Evolutionary conservation across 2,888 invertebrate genomes (phyloP).

Genomic region (Spilosoma lubricipeda): DNA sequence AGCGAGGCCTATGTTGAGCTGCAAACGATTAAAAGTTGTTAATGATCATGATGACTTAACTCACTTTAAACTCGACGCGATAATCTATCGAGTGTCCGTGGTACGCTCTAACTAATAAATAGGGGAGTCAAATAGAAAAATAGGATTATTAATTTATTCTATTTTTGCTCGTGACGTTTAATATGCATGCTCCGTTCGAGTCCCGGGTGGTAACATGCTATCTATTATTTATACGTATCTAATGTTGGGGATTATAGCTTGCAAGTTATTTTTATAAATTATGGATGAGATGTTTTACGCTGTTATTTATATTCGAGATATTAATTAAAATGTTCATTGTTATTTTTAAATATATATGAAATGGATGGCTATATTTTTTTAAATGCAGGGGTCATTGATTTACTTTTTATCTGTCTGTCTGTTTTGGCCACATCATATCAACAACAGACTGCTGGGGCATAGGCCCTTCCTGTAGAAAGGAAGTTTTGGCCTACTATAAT

Average conservation of each 20-base stretch:
- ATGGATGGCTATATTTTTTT: neutral
- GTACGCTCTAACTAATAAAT: conserved; percentile 48
- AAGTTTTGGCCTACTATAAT: too few species aligned
- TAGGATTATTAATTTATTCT: conserved; percentile 80
- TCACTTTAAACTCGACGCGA: conserved; percentile 15
- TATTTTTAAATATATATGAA: neutral
- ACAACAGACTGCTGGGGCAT: too few species aligned
- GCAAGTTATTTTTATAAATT: conserved; percentile 43
- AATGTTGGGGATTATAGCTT: conserved; percentile 40
- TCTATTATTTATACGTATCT: conserved; percentile 54
- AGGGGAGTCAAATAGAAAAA: conserved; percentile 71
- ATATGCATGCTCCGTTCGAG: conserved; percentile 68
- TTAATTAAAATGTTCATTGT: conserved; percentile 18
- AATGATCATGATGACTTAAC: neutral
- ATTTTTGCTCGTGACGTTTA: conserved; percentile 78
- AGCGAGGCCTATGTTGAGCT: too few species aligned
- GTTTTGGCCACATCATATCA: too few species aligned
- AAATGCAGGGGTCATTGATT: neutral
- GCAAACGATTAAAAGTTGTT: too few species aligned
- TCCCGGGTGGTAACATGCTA: conserved; percentile 38
- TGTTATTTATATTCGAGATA: conserved; percentile 20
- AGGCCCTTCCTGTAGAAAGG: too few species aligned
- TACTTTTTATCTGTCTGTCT: neutral
- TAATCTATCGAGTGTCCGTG: conserved; percentile 28
- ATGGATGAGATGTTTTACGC: conserved; percentile 31